These are phyloP conservation scores for Galeruca laticollis DNA, from an alignment of 2,888 invertebrate genomes.

Conservation along the genomic window DNA sequence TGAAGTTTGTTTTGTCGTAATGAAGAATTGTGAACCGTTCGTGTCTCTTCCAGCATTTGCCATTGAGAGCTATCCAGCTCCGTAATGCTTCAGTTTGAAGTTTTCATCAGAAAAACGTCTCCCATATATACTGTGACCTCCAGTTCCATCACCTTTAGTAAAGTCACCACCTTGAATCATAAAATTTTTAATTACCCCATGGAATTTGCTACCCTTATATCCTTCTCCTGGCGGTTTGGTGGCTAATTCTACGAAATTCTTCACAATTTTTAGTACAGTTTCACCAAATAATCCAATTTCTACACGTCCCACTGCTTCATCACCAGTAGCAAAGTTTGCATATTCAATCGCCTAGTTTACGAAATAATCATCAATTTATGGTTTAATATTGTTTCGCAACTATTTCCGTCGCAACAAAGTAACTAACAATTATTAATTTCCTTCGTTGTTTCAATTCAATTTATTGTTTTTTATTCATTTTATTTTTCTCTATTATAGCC, in stretches of 20 bases:
- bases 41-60: conserved; percentile 98
- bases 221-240: conserved; percentile 82
- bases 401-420: too few relatives aligned
- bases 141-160: conserved; percentile 94
- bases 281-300: conserved; percentile 94
- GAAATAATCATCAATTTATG: too few relatives aligned
- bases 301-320: conserved; percentile 74
- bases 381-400: too few relatives aligned
- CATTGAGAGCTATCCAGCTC: conserved; percentile 98
- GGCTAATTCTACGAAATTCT: conserved; percentile 86
- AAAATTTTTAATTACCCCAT: conserved; percentile 89
- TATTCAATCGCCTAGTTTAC: too few relatives aligned
- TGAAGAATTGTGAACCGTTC: conserved; percentile 98
- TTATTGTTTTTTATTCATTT: too few relatives aligned
- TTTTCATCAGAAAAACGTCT: conserved; percentile 95
- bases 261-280: conserved; percentile 90
- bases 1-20: conserved; percentile 87
- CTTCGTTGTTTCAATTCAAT: too few relatives aligned
- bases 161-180: conserved; percentile 98
- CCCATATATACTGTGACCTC: conserved; percentile 93
- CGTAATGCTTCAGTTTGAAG: conserved; percentile 97
- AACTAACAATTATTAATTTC: too few relatives aligned
- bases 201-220: conserved; percentile 92
- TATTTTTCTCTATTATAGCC: too few relatives aligned
- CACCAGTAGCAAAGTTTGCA: too few relatives aligned